Conservation (phyloP, 2,113 vertebrate genomes). For the Albula goreensis region DNA sequence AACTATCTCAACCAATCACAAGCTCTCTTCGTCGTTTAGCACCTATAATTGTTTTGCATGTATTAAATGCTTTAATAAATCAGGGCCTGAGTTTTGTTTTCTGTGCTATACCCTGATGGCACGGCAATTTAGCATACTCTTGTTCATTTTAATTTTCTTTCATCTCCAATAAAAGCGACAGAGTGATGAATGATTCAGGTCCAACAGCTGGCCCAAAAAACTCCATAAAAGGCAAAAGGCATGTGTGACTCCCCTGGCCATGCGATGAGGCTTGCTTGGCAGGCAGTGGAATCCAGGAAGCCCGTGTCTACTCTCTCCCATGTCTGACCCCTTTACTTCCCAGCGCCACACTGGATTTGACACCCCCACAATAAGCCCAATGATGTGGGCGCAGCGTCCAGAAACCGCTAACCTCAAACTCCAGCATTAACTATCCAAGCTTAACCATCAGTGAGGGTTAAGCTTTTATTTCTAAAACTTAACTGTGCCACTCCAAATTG, state of each 20-base stretch:
- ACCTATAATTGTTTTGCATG: no score
- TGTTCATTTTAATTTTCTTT: constrained; percentile 27
- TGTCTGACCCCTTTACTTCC: constrained; percentile 11
- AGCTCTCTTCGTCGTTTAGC: no score
- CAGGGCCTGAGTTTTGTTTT: neutral
- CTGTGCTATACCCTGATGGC: neutral
- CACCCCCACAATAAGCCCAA: neutral
- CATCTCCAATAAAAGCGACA: constrained; percentile 29
- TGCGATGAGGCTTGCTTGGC: constrained; percentile 45
- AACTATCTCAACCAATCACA: no score
- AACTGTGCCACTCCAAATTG: neutral
- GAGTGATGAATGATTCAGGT: constrained; percentile 25
- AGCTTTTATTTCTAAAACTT: neutral
- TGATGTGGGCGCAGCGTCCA: neutral
- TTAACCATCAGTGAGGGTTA: neutral
- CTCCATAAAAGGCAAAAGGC: constrained; percentile 64
- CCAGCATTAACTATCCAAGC: no score
- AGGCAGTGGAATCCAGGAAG: constrained; percentile 37
- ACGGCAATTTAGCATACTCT: neutral
- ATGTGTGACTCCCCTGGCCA: constrained; percentile 40
- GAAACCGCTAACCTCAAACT: no score
- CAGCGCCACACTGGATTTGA: neutral
- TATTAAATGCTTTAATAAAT: no score
- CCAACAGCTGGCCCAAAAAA: constrained; percentile 27
- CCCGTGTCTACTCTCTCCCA: neutral